Base-by-base conservation (phyloP, 2,797 vertebrate species). In the Chiroxiphia lanceolata region DNA sequence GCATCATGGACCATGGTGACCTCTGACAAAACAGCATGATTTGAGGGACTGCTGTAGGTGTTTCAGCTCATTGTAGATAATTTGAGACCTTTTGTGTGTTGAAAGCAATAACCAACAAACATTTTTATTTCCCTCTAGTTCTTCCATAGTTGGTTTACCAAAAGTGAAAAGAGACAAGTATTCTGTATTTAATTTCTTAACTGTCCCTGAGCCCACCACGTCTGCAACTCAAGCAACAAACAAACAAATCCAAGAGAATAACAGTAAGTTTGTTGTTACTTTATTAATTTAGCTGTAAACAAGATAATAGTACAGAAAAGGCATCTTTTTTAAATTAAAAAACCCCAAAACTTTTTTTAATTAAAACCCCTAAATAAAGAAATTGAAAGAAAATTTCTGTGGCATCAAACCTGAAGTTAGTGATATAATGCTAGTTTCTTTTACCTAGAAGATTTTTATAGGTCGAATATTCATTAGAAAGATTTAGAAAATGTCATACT, bases 161-260 rank as follows among this genome's bases (percentile, higher is more conserved):
- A 99, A 98, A 97, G 98, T 99, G 92, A 99, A 99, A 98, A 98
- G 99, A 65, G 99, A 99, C 95, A 99, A 99, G 87, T 99, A 98
- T 83, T 99, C 99, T 1, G 98, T 99, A 59, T 99, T 99, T 94
- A 99, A 99, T 97, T 99, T 99, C 96, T 96, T 99, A 96, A 98
- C 98, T 2, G 40, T 99, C 48, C 31, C 98, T 3, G 98, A 99
- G 83, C 92, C 96, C 14, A 40, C 94, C 33, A 91, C 97, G 10
- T 70, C 94, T 53, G n/a, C 69, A 57, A 33, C 89, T 65, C 84
- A 64, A 59, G 42, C 69, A 40, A 81, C 92, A 33, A 96, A 48
- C 34, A 94, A 94, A 72, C 97, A 90, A 78, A 53, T 10, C 8
- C 85, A 87, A 1, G 94, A 96, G 67, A 88, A 11, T 33, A 96